Evolutionary conservation across 2,797 vertebrate species (phyloP).

Genomic region (Crax fasciolata): DNA sequence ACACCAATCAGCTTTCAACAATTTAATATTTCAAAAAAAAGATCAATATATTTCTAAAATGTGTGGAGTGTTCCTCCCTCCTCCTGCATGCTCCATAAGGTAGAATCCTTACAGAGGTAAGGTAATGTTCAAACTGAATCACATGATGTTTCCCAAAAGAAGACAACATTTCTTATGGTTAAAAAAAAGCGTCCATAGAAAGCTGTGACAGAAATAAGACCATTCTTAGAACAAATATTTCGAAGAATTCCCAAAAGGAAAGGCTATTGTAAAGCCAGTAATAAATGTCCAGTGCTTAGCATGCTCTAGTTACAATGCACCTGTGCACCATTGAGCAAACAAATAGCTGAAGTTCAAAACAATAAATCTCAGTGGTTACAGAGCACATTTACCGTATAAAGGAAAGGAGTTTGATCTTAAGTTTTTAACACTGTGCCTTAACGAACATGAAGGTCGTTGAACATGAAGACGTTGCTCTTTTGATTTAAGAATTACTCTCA

Average conservation of each 20-base stretch:
- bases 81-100: fast-evolving
- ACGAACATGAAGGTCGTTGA: not conserved
- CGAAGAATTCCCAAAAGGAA: slow-evolving; percentile 17
- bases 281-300: not conserved
- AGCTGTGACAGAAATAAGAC: not conserved
- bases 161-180: not conserved
- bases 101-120: no score
- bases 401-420: slow-evolving; percentile 3
- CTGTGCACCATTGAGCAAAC: not conserved
- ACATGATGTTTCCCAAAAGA: not conserved
- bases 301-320: not conserved
- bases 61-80: not conserved
- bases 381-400: slow-evolving; percentile 5
- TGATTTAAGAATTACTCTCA: slow-evolving; percentile 21
- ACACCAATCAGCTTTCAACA: not conserved
- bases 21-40: not conserved
- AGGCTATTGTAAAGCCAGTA: not conserved
- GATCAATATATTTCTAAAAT: not conserved
- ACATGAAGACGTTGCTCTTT: not conserved
- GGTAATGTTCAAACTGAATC: not conserved
- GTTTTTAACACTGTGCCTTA: not conserved
- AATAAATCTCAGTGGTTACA: slow-evolving; percentile 42
- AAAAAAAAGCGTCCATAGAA: not conserved
- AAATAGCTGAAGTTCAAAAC: slow-evolving; percentile 22
- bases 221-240: not conserved